Evolutionary conservation across 1,140 invertebrate genomes (phyloP), one percentile per base, ranked within the genome.

Genomic region (Drosophila arawakana): DNA sequence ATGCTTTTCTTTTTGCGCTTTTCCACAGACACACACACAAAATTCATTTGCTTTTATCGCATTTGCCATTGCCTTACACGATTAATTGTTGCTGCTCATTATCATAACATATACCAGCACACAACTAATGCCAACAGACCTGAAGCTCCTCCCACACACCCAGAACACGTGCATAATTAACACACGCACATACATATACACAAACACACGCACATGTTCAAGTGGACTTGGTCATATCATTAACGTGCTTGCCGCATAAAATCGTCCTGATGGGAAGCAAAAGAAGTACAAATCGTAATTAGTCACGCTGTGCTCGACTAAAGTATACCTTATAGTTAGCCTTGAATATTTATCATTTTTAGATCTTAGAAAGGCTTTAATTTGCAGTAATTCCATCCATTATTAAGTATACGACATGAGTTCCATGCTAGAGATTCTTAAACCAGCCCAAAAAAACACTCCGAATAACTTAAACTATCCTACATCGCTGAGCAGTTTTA

Each of bases 61-160:
- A 62, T 67, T 76, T 73, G 61, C 18, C 46, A 61, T 44, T 52
- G 67, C 47, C 73, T 70, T 74, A 70, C 52, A 72, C 84, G 80
- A 88, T 88, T 89, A 88, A 89, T 88, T 88, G 86, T 78, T 70
- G 76, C 55, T 46, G 66, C 82, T 82, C 81, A 88, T 88, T 86
- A 83, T 85, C 82, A 88, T 82, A 88, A 83, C 60, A 75, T 15
- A 72, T 46, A 66, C 15, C 59, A 43, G 34, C 57, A 49, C 67
- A 74, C 78, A 78, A 84, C 81, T 86, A 82, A 86, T 88, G 76
- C 60, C 60, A 43, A 25, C 37, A 13, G 44, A 39, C 43, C 54
- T 66, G 78, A 37, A 43, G n/a, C 63, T 35, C 49, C 60, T 21
- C 46, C 9, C 37, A 18, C 39, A 15, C n/a, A 11, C 35, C n/a